Percentiles rank a stretch among this genome's conserved stretches.
Evolutionary conservation across 2,888 invertebrate species (phyloP).

Genomic region (Drosophila setosimentum): DNA sequence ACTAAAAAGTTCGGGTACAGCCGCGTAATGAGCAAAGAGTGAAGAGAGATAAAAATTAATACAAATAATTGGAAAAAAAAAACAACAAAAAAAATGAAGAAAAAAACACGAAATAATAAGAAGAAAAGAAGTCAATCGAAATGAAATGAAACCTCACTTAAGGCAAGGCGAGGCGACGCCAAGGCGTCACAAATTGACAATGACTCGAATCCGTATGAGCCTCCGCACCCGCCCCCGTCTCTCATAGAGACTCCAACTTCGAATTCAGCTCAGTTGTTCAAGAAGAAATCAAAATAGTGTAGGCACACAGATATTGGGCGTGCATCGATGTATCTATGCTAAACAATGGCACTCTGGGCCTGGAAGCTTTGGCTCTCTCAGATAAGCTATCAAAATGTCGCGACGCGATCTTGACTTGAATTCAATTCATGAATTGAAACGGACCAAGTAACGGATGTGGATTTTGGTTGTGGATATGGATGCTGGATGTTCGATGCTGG

Average conservation of each 20-base stretch:
- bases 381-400: constrained; percentile 77
- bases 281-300: constrained; percentile 23
- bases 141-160: constrained; percentile 77
- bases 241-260: no score
- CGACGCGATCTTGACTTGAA: constrained; percentile 75
- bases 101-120: constrained; percentile 8
- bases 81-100: constrained; percentile 9
- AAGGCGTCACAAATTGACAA: constrained; percentile 71
- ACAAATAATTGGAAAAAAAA: constrained; percentile 50
- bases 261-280: neutral
- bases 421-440: constrained; percentile 62
- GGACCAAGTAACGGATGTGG: constrained; percentile 69
- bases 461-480: constrained; percentile 41
- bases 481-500: constrained; percentile 27
- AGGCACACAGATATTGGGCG: constrained; percentile 59
- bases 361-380: constrained; percentile 31
- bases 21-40: constrained; percentile 72
- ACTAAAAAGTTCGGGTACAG: constrained; percentile 52
- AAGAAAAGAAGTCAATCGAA: constrained; percentile 48
- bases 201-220: constrained; percentile 31
- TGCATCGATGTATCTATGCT: constrained; percentile 57
- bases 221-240: neutral
- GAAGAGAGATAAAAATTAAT: constrained; percentile 76
- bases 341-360: constrained; percentile 54
- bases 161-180: constrained; percentile 70